A percentile compares a stretch with the other conserved stretches of the same genome.
Evolutionary conservation across 2,888 invertebrate genomes (phyloP).

Genomic region (Synanthedon tipuliformis): DNA sequence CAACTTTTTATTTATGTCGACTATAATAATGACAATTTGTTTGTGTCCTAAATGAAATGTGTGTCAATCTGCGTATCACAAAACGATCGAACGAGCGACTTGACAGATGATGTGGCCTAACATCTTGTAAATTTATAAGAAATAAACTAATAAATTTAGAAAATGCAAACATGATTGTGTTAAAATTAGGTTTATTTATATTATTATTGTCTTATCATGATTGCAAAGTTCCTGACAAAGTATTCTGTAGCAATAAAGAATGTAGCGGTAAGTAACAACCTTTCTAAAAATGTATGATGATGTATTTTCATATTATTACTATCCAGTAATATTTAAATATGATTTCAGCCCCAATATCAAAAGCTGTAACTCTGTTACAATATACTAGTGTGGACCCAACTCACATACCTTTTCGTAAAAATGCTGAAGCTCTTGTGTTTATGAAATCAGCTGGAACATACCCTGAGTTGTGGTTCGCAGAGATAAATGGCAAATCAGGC

Average conservation of each 20-base stretch:
- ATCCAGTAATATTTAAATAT: constrained; percentile 18
- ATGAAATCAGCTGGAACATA: constrained; percentile 78
- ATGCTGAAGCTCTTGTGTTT: constrained; percentile 70
- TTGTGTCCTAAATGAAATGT: not conserved
- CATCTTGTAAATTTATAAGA: constrained; percentile 40
- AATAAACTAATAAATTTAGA: constrained; percentile 31
- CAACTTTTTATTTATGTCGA: no score
- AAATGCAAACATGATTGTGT: constrained; percentile 60
- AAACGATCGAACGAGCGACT: constrained; percentile 21
- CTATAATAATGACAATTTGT: not conserved
- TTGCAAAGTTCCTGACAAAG: constrained; percentile 73
- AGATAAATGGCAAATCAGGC: constrained; percentile 75
- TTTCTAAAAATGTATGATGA: constrained; percentile 6
- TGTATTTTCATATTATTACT: constrained; percentile 16
- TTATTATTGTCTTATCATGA: constrained; percentile 39
- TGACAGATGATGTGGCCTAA: constrained; percentile 69
- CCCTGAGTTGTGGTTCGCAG: constrained; percentile 75
- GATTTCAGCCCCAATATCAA: constrained; percentile 72
- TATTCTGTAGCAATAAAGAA: constrained; percentile 76
- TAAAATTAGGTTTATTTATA: constrained; percentile 48
- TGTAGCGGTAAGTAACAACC: constrained; percentile 72
- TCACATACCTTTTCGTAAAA: constrained; percentile 71
- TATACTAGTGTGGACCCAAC: constrained; percentile 69
- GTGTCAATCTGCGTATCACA: constrained; percentile 11
- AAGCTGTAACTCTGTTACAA: constrained; percentile 67